A percentile compares a stretch with the other conserved stretches of the same genome.
phyloP scores from a whole-genome alignment of 1,140 invertebrate genomes.

The Leptestheria dahalacensis region DNA sequence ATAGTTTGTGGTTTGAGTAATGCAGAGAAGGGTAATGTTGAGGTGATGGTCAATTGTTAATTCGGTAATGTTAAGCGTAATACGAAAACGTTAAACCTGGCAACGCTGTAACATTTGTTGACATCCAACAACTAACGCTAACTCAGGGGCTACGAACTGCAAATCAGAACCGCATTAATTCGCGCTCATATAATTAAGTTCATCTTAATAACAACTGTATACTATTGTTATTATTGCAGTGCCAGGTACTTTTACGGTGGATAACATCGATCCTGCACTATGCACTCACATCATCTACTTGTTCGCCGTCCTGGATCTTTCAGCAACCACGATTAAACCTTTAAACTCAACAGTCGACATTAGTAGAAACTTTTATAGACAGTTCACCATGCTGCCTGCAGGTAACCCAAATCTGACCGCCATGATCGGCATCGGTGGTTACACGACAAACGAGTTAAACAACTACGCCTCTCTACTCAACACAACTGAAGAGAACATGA shows the following conservation, averaged over 20 bases:
- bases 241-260: constrained; percentile 21
- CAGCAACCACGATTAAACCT: constrained; percentile 39
- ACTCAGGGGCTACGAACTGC: too few species aligned
- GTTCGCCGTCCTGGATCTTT: constrained; percentile 51
- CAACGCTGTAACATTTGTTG: too few species aligned
- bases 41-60: too few species aligned
- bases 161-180: too few species aligned
- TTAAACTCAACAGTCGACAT: constrained; percentile 38
- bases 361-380: constrained; percentile 36
- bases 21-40: too few species aligned
- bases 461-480: constrained; percentile 33
- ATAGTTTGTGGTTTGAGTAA: too few species aligned
- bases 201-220: too few species aligned
- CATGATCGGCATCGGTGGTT: constrained; percentile 34
- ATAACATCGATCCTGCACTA: constrained; percentile 46
- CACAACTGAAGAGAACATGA: constrained; percentile 25
- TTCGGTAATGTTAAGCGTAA: too few species aligned
- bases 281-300: constrained; percentile 70
- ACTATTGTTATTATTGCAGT: too few species aligned
- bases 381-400: constrained; percentile 33
- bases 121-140: too few species aligned
- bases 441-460: constrained; percentile 34
- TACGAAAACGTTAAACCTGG: too few species aligned
- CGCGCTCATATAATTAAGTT: too few species aligned
- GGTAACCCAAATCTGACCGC: constrained; percentile 38